Evolutionary conservation across 37 sponge, comb jelly and placozoan genomes (phyloP).

Genomic region (Agelas oroides): DNA sequence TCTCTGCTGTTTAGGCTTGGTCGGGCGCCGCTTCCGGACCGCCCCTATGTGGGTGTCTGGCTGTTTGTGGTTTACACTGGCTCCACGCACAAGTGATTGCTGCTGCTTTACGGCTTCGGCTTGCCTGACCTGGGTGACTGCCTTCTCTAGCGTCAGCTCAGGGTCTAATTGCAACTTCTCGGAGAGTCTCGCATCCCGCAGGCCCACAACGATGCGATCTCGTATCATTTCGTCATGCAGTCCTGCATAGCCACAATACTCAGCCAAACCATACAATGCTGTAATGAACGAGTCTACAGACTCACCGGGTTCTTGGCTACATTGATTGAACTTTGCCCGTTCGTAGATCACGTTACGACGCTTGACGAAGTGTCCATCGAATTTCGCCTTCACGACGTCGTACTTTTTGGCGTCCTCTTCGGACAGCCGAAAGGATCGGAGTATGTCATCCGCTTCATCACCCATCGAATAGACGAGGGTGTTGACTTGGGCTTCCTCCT

Average conservation of each 20-base stretch:
- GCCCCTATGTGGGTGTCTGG: too few relatives aligned
- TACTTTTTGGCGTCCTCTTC: constrained; percentile 38
- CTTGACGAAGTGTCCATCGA: constrained; percentile 45
- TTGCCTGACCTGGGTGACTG: constrained; percentile 19
- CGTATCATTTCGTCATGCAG: constrained; percentile 62
- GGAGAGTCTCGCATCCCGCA: constrained; percentile 37
- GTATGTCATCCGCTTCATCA: constrained; percentile 48
- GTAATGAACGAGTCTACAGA: constrained; percentile 50
- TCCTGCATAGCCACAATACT: too few relatives aligned
- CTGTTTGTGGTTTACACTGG: background rate
- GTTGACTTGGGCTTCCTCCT: constrained; percentile 39
- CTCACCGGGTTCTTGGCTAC: constrained; percentile 29
- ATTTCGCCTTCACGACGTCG: constrained; percentile 29
- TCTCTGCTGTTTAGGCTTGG: background rate
- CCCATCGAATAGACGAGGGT: constrained; percentile 51
- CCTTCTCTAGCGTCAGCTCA: constrained; percentile 35
- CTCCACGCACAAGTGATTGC: constrained; percentile 2
- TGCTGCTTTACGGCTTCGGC: constrained; percentile 34
- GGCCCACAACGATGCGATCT: constrained; percentile 44
- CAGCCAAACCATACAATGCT: constrained; percentile 10
- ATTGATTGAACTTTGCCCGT: constrained; percentile 26
- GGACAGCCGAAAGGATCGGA: constrained; percentile 30
- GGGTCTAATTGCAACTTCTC: constrained; percentile 41
- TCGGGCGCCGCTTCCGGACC: too few relatives aligned
- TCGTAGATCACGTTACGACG: constrained; percentile 38